A percentile compares a stretch with the other conserved stretches of the same genome.
phyloP scores from a whole-genome alignment of 2,888 invertebrate species.

The Tortricodes alternella region DNA sequence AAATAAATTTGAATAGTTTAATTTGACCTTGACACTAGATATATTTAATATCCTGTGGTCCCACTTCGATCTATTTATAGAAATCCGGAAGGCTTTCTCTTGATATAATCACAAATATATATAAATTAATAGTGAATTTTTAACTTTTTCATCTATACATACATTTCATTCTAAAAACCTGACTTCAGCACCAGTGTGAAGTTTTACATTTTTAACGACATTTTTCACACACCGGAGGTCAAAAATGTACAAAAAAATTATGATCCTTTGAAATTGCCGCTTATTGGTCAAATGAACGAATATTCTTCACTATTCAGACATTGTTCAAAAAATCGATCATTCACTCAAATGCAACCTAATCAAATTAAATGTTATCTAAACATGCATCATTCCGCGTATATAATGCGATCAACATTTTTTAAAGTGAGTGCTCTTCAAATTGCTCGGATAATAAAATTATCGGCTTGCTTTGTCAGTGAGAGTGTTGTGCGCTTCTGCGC shows the following conservation, averaged over 20 bases:
- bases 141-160: too few species aligned
- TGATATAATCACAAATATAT: too few species aligned
- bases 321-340: constrained; percentile 7
- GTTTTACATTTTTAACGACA: too few species aligned
- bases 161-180: too few species aligned
- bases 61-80: constrained; percentile 18
- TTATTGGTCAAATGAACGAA: neutral
- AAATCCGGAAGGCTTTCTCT: too few species aligned
- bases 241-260: too few species aligned
- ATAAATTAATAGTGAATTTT: too few species aligned
- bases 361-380: constrained; percentile 13
- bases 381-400: neutral
- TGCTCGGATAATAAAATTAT: constrained; percentile 2
- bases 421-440: constrained; percentile 1
- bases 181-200: too few species aligned
- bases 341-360: constrained; percentile 14
- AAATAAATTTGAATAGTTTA: neutral
- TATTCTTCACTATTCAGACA: constrained; percentile 10
- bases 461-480: constrained; percentile 5
- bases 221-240: too few species aligned
- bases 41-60: neutral
- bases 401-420: neutral
- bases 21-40: constrained; percentile 9
- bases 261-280: neutral
- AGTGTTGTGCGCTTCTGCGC: too few species aligned